Conservation (phyloP, 2,113 vertebrate species). For the Chaenocephalus aceratus region DNA sequence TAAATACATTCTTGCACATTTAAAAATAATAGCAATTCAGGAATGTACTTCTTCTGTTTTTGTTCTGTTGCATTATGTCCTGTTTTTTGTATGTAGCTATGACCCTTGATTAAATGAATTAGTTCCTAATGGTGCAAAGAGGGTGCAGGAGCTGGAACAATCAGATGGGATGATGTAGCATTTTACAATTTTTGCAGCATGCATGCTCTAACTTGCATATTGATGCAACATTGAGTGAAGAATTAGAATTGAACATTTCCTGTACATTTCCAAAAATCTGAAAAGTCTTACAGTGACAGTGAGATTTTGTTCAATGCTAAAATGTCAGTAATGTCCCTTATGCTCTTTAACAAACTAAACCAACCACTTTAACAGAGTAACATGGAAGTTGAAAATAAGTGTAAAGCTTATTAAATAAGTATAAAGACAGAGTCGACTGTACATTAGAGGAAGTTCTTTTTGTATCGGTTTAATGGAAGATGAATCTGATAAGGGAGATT, state of each 20-base stretch:
- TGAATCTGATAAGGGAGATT: constrained; percentile 10
- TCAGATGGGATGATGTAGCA: not conserved
- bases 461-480: not conserved
- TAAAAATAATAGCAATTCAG: too few species aligned
- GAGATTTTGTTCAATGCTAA: not conserved
- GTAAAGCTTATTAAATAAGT: not conserved
- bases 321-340: not conserved
- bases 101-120: too few species aligned
- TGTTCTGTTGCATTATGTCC: too few species aligned
- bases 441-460: not conserved
- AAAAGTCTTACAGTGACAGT: not conserved
- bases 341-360: not conserved
- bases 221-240: not conserved
- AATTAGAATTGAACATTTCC: not conserved
- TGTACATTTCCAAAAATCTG: constrained; percentile 8
- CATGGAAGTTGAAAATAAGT: not conserved
- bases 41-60: too few species aligned
- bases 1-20: not conserved
- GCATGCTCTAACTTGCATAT: not conserved
- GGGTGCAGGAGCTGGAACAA: not conserved
- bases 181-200: not conserved
- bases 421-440: not conserved
- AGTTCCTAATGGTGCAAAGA: not conserved
- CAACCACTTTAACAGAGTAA: not conserved
- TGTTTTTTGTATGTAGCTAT: too few species aligned